A percentile compares a stretch with the other conserved stretches of the same genome.
These are phyloP conservation scores for Drosophila teissieri DNA, from an alignment of 1,140 invertebrate species.

Conservation along the genomic window DNA sequence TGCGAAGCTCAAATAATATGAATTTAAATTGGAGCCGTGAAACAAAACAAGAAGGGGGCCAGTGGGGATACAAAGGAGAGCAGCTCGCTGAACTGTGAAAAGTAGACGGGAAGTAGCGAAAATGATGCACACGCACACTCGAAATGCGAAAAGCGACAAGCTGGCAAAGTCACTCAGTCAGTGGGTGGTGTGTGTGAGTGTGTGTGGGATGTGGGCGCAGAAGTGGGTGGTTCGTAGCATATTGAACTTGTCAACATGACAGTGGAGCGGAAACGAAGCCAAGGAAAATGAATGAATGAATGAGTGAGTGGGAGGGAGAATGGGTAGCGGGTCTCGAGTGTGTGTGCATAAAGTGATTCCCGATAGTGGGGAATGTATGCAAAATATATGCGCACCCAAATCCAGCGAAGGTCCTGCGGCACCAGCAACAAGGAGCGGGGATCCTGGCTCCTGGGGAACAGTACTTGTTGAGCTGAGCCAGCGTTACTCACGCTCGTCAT, in stretches of 20 bases:
- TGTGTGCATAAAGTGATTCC: constrained; percentile 67
- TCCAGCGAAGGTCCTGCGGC: not conserved
- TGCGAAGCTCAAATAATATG: constrained; percentile 73
- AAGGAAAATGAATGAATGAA: constrained; percentile 48
- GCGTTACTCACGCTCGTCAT: constrained; percentile 21
- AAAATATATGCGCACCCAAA: constrained; percentile 60
- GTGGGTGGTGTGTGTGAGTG: constrained; percentile 2
- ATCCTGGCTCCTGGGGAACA: constrained; percentile 3
- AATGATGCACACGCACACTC: constrained; percentile 52
- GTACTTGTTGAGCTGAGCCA: constrained; percentile 71
- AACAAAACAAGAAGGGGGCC: constrained; percentile 32
- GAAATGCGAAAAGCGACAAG: constrained; percentile 49
- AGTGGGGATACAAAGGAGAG: constrained; percentile 10
- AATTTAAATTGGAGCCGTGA: constrained; percentile 69
- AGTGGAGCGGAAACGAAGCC: constrained; percentile 51
- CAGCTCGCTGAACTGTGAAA: constrained; percentile 66
- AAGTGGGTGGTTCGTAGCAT: constrained; percentile 34
- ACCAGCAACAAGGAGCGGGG: not conserved
- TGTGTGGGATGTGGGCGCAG: not conserved
- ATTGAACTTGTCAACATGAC: constrained; percentile 75
- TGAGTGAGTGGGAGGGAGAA: constrained; percentile 20
- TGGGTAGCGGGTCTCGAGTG: constrained; percentile 7
- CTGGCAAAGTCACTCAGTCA: constrained; percentile 57
- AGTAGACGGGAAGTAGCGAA: constrained; percentile 70
- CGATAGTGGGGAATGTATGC: constrained; percentile 67